Percentiles rank a stretch among this genome's conserved stretches.
Evolutionary conservation across 2,113 vertebrate genomes (phyloP).

Genomic region (Manacus vitellinus): DNA sequence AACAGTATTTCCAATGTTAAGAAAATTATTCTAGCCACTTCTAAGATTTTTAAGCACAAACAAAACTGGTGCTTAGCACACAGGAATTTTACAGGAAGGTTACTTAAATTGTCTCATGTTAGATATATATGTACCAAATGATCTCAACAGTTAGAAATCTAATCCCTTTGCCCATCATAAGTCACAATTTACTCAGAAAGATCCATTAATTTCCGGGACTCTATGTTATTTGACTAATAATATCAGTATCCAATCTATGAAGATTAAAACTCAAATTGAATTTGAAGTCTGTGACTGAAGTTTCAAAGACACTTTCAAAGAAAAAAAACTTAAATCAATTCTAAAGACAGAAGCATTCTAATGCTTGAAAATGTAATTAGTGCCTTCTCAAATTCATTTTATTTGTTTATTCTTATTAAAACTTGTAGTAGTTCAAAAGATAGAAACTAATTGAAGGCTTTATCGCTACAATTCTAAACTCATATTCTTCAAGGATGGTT

Average conservation of each 20-base stretch:
- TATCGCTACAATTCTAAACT: not conserved
- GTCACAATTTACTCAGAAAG: not conserved
- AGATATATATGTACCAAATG: not conserved
- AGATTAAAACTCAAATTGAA: conserved; percentile 39
- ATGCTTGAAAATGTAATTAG: conserved; percentile 13
- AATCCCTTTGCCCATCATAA: not conserved
- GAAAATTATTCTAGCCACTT: not conserved
- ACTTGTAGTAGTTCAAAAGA: conserved; percentile 28
- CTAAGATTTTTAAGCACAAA: not conserved
- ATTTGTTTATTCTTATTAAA: conserved; percentile 34
- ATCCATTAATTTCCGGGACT: not conserved
- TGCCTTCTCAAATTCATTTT: not conserved
- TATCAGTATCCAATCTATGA: conserved; percentile 4
- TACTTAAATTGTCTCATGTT: not conserved
- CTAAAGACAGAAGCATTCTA: not conserved
- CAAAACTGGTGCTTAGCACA: not conserved
- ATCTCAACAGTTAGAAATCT: not conserved
- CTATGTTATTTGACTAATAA: conserved; percentile 8
- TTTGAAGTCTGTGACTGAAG: conserved; percentile 29
- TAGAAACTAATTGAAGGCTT: not conserved
- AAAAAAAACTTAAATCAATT: conserved; percentile 23
- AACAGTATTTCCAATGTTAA: not conserved
- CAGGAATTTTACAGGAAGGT: not conserved
- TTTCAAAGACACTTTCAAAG: conserved; percentile 38
- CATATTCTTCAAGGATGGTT: not conserved